A percentile compares a stretch with the other conserved stretches of the same genome.
Evolutionary conservation across 2,888 invertebrate species (phyloP).

Genomic region (Hirudinaria manillensis): DNA sequence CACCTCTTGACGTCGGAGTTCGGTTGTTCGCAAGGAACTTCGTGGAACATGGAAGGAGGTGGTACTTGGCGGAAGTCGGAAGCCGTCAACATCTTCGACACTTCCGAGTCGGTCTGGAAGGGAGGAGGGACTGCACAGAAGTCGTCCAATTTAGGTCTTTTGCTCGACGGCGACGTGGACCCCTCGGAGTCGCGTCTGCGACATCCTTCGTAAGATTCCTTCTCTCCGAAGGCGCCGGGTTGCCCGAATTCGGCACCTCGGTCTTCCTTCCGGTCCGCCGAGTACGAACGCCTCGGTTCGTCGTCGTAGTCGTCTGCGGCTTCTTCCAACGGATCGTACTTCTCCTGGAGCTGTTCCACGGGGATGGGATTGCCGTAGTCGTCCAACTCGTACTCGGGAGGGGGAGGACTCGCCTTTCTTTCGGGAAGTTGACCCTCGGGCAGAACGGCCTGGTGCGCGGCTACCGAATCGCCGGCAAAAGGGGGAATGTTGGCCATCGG

Average conservation of each 20-base stretch:
- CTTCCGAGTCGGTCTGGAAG: neutral
- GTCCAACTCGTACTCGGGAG: conserved; percentile 24
- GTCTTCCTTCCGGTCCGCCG: neutral
- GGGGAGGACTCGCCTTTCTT: neutral
- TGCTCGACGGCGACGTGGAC: neutral
- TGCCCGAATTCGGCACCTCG: neutral
- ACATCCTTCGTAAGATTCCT: neutral
- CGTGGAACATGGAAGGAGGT: neutral
- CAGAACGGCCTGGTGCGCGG: neutral
- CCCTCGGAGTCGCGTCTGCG: neutral
- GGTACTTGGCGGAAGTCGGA: neutral
- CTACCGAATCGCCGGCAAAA: neutral
- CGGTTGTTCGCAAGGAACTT: neutral
- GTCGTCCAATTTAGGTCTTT: neutral
- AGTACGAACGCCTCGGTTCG: neutral
- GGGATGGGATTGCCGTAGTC: conserved; percentile 26
- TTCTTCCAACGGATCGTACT: conserved; percentile 19
- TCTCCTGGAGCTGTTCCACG: conserved; percentile 7
- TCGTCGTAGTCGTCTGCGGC: neutral
- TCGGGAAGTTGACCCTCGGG: neutral
- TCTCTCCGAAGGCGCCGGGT: neutral
- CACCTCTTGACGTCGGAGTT: neutral
- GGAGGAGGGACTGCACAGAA: conserved; percentile 15
- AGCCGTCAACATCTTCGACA: neutral
- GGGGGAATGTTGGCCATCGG: conserved; percentile 3